phyloP scores from a whole-genome alignment of 2,888 invertebrate species.

The Drosophila tanythrix region DNA sequence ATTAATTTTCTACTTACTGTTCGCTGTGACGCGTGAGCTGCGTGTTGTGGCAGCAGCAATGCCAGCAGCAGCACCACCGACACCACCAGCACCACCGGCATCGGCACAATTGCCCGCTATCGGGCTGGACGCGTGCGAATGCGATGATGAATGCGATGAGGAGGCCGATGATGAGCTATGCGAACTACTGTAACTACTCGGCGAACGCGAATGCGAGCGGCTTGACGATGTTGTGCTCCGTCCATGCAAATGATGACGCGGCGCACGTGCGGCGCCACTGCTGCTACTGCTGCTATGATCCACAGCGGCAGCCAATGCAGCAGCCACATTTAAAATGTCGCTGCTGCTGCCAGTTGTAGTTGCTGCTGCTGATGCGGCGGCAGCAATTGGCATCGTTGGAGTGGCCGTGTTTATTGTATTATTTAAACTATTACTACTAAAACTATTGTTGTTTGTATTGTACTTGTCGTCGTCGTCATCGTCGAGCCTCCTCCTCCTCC shows the following conservation, averaged over 20 bases:
- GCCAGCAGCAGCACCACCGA: slow-evolving; percentile 28
- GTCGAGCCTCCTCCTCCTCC: slow-evolving; percentile 2
- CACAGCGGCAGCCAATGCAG: slow-evolving; percentile 67
- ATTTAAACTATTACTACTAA: slow-evolving; percentile 83
- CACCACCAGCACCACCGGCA: slow-evolving; percentile 60
- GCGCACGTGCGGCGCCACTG: slow-evolving; percentile 48
- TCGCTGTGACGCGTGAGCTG: slow-evolving; percentile 85
- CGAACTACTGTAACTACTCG: slow-evolving; percentile 85
- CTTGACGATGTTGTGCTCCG: slow-evolving; percentile 86
- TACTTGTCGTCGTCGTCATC: slow-evolving; percentile 70
- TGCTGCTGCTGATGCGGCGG: slow-evolving; percentile 33
- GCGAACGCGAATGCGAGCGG: slow-evolving; percentile 86
- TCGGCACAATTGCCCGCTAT: slow-evolving; percentile 83
- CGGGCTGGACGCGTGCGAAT: slow-evolving; percentile 85
- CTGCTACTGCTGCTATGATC: slow-evolving; percentile 59
- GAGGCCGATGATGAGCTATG: slow-evolving; percentile 84
- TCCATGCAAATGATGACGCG: slow-evolving; percentile 82
- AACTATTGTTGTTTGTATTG: slow-evolving; percentile 84
- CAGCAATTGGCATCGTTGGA: slow-evolving; percentile 66
- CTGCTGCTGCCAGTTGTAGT: slow-evolving; percentile 47
- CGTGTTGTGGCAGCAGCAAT: slow-evolving; percentile 55
- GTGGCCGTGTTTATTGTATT: slow-evolving; percentile 79
- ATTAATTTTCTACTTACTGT: slow-evolving; percentile 58
- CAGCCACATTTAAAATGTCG: slow-evolving; percentile 83
- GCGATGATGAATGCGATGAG: slow-evolving; percentile 82